phyloP scores from a whole-genome alignment of 2,888 invertebrate genomes.

The Eilema depressum region DNA sequence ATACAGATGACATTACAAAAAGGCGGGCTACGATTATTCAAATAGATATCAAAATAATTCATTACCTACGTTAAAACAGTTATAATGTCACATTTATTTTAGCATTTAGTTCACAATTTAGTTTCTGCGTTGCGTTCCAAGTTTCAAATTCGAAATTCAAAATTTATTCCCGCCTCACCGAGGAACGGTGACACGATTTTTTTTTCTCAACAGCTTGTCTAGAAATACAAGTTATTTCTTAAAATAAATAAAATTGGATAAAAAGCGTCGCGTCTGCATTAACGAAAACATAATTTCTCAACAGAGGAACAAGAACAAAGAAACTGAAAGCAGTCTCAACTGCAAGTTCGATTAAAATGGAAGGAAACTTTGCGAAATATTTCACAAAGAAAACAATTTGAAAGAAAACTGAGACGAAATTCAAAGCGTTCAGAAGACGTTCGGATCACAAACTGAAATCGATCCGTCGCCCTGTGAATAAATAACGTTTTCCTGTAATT shows the following conservation, averaged over 20 bases:
- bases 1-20: no score
- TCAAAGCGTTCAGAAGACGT: slow-evolving; percentile 44
- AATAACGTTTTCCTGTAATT: slow-evolving; percentile 73
- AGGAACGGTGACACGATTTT: no score
- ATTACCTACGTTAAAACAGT: no score
- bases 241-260: not conserved
- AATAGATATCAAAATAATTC: no score
- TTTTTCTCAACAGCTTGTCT: no score
- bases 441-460: slow-evolving; percentile 62
- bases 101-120: no score
- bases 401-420: slow-evolving; percentile 40
- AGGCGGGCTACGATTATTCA: no score
- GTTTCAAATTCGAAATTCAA: no score
- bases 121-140: no score
- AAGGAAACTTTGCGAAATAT: slow-evolving; percentile 38
- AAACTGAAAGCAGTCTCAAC: slow-evolving; percentile 7
- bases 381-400: slow-evolving; percentile 53
- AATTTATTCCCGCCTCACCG: no score
- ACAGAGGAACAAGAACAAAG: slow-evolving; percentile 1
- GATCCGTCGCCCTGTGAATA: slow-evolving; percentile 65
- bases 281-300: not conserved
- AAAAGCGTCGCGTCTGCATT: not conserved
- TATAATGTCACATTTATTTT: no score
- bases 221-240: not conserved
- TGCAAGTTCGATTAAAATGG: slow-evolving; percentile 36